phyloP scores from a whole-genome alignment of 2,113 vertebrate genomes.

The Phalacrocorax pelagicus region DNA sequence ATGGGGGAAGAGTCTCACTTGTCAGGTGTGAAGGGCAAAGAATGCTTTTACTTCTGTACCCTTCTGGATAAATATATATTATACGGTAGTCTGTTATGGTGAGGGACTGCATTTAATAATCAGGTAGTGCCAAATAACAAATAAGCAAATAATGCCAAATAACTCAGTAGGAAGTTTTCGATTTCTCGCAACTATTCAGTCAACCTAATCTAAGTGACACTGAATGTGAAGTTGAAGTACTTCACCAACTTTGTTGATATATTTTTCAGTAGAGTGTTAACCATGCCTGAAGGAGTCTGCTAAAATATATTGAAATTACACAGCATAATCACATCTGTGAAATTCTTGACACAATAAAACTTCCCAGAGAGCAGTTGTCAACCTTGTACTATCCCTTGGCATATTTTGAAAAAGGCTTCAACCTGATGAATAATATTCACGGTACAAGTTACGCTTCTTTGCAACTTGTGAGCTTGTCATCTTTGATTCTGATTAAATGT shows the following conservation, averaged over 20 bases:
- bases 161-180: neutral
- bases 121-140: neutral
- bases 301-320: conserved; percentile 53
- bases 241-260: conserved; percentile 26
- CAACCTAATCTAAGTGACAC: neutral
- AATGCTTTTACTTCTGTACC: neutral
- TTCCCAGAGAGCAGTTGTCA: conserved; percentile 49
- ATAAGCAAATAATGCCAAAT: neutral
- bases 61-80: neutral
- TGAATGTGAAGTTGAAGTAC: neutral
- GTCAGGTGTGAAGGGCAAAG: neutral
- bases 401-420: conserved; percentile 49
- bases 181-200: neutral
- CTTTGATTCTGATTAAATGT: conserved; percentile 52
- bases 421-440: conserved; percentile 48
- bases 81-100: neutral
- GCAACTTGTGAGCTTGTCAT: conserved; percentile 52
- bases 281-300: conserved; percentile 31
- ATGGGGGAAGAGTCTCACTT: neutral
- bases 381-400: conserved; percentile 24
- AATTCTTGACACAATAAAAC: conserved; percentile 57
- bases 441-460: conserved; percentile 22
- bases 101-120: neutral
- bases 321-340: conserved; percentile 53
- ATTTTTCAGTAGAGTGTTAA: conserved; percentile 43